Conservation (phyloP, 2,888 invertebrate genomes). For the Boloria euphrosyne region DNA sequence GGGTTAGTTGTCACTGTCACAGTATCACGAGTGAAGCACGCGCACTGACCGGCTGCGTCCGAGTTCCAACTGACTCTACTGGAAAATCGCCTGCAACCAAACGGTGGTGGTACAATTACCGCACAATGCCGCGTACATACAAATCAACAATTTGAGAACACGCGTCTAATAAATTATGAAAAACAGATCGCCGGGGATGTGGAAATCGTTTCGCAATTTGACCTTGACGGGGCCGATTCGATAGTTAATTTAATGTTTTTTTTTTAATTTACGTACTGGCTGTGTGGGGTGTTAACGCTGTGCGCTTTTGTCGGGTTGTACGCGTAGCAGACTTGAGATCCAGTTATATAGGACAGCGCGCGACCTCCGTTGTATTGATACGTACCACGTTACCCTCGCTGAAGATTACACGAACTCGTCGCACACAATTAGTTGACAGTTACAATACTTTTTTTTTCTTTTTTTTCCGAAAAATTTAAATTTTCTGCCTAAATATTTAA, state of each 20-base stretch:
- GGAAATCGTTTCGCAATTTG: slow-evolving; percentile 53
- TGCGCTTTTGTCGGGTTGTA: slow-evolving; percentile 70
- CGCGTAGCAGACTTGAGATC: slow-evolving; percentile 63
- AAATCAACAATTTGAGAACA: slow-evolving; percentile 46
- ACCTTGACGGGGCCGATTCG: slow-evolving; percentile 55
- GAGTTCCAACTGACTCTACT: slow-evolving; percentile 54
- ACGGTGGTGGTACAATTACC: slow-evolving; percentile 68
- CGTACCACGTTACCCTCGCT: slow-evolving; percentile 37
- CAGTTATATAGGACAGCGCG: slow-evolving; percentile 75
- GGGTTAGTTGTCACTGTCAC: slow-evolving; percentile 61
- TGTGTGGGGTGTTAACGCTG: slow-evolving; percentile 62
- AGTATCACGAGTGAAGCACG: slow-evolving; percentile 57
- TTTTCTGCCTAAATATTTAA: background rate
- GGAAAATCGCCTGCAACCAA: slow-evolving; percentile 66
- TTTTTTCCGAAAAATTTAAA: background rate
- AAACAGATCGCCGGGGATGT: slow-evolving; percentile 46
- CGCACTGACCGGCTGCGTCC: slow-evolving; percentile 61
- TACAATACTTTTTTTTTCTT: slow-evolving; percentile 2
- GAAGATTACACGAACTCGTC: slow-evolving; percentile 31
- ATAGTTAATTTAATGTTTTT: slow-evolving; percentile 53
- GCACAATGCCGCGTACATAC: slow-evolving; percentile 53
- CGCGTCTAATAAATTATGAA: slow-evolving; percentile 56
- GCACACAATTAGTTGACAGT: slow-evolving; percentile 21
- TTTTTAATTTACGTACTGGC: slow-evolving; percentile 65
- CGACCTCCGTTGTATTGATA: slow-evolving; percentile 70